These are phyloP conservation scores for Megalops atlanticus DNA, from an alignment of 2,113 vertebrate species.

Conservation along the genomic window DNA sequence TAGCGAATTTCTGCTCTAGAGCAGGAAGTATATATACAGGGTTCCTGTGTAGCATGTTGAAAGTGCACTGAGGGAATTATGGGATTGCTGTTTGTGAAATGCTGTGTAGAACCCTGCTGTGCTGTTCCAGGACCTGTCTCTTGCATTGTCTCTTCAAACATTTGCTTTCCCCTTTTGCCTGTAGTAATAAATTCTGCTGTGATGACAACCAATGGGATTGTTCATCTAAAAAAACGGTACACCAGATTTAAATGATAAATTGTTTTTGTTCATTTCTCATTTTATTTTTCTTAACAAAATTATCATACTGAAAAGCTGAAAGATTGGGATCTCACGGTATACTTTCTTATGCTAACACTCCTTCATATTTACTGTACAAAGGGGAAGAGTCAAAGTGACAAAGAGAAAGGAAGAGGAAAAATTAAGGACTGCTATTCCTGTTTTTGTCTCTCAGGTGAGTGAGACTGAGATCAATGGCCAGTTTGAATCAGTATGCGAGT, in stretches of 20 bases:
- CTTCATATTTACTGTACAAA: constrained; percentile 82
- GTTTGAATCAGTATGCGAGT: constrained; percentile 99
- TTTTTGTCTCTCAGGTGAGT: constrained; percentile 96
- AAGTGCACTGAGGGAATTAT: not conserved
- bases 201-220: constrained; percentile 37
- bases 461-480: constrained; percentile 99
- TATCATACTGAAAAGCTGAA: constrained; percentile 65
- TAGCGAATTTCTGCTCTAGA: not conserved
- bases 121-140: constrained; percentile 33
- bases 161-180: constrained; percentile 37
- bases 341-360: constrained; percentile 75
- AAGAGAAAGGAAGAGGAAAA: constrained; percentile 85
- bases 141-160: constrained; percentile 33
- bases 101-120: constrained; percentile 21
- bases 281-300: constrained; percentile 55
- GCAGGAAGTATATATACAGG: not conserved
- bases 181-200: constrained; percentile 36
- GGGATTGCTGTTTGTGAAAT: not conserved
- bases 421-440: constrained; percentile 87
- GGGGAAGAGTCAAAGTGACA: constrained; percentile 83
- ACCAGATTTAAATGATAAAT: constrained; percentile 36
- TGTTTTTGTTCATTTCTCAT: constrained; percentile 49
- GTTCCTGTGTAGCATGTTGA: not conserved
- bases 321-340: constrained; percentile 64
- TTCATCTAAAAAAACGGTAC: constrained; percentile 49